Evolutionary conservation across 2,113 vertebrate species (phyloP).

Genomic region (Oncorhynchus clarkii): DNA sequence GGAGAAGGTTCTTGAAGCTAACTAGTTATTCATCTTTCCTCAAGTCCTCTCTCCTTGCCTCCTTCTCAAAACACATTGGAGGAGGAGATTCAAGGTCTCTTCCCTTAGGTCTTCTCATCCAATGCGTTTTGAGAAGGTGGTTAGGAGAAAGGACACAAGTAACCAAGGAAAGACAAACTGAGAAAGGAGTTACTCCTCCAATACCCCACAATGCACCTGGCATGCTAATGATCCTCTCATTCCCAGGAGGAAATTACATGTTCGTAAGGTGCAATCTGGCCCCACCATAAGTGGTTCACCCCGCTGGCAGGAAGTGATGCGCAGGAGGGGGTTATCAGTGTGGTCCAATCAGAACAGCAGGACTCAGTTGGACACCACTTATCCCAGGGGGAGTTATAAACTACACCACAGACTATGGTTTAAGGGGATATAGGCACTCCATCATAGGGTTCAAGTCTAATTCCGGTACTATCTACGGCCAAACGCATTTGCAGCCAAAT

Average conservation of each 20-base stretch:
- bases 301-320: neutral
- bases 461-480: constrained; percentile 23
- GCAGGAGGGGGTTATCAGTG: neutral
- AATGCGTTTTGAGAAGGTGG: too few species aligned
- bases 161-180: too few species aligned
- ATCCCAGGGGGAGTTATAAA: neutral
- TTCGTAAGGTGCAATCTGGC: neutral
- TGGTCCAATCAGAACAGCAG: neutral
- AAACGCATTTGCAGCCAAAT: constrained; percentile 36
- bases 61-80: neutral
- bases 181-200: neutral
- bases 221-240: neutral
- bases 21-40: too few species aligned
- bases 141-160: too few species aligned
- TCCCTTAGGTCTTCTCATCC: too few species aligned
- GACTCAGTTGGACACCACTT: neutral
- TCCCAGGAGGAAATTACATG: neutral
- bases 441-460: constrained; percentile 10
- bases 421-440: constrained; percentile 20
- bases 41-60: neutral
- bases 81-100: too few species aligned
- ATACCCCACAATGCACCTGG: neutral
- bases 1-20: too few species aligned
- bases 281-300: too few species aligned
- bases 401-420: neutral